phyloP scores from a whole-genome alignment of 2,888 invertebrate genomes.

The Sminthurinus aureus region DNA sequence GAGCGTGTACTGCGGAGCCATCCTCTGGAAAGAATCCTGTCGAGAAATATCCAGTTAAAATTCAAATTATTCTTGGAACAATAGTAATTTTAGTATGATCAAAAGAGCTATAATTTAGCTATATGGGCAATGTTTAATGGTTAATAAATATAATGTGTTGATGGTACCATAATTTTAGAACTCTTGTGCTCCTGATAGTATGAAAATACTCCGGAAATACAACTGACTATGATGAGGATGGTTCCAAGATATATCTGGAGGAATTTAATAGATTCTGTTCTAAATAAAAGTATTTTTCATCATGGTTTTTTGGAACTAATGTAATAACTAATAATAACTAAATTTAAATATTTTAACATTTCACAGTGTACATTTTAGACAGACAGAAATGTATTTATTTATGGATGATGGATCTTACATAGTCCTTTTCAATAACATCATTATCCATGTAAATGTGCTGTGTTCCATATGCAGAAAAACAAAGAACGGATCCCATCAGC shows the following conservation, averaged over 20 bases:
- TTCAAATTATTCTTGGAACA: neutral
- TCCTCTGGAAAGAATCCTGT: conserved; percentile 56
- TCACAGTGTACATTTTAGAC: no score
- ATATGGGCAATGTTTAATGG: no score
- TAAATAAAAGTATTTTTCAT: no score
- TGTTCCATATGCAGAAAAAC: neutral
- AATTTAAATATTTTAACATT: no score
- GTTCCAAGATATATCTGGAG: conserved; percentile 53
- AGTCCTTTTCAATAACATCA: neutral
- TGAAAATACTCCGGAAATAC: conserved; percentile 68
- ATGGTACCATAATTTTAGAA: conserved; percentile 57
- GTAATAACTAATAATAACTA: no score
- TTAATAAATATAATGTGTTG: no score
- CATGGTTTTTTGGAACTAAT: no score
- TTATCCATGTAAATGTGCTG: neutral
- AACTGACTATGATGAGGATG: conserved; percentile 51
- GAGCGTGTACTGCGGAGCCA: conserved; percentile 61
- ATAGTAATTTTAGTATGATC: no score
- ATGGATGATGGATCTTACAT: neutral
- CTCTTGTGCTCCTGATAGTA: conserved; percentile 64
- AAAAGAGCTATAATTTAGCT: no score
- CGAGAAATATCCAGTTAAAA: neutral
- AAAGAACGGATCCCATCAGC: conserved; percentile 47
- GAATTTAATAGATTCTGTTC: no score
- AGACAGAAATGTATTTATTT: no score